Evolutionary conservation across 2,797 vertebrate genomes (phyloP), one percentile per base, ranked within the genome.

Genomic region (Merluccius polli): DNA sequence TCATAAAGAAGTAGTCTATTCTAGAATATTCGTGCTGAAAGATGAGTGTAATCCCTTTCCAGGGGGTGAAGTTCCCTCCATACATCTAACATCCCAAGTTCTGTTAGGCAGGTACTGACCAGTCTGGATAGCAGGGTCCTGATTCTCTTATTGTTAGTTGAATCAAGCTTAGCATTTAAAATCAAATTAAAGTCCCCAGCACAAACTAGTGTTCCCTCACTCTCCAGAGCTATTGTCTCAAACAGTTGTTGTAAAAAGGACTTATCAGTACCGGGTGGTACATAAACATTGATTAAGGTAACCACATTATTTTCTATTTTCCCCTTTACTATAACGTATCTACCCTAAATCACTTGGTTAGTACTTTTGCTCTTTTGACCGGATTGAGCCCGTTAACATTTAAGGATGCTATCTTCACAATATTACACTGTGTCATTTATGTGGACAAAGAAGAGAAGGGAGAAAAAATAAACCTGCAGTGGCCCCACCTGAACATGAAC

Each of bases 281-380:
- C 65, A 78, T 73, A 78, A 29, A 78, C 76, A 78, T 73, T 73
- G 33, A 70, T 30, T 18, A 74, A 71, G 5, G 70, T 71, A 6
- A 70, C n/a, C 16, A 33, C 1, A 70, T 15, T 35, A 70, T 70
- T 33, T 8, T 33, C 31, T 13, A 35, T 70, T n/a, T n/a, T 70
- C 6, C 69, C 30, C 32, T 70, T 32, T 15, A 35, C n/a, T 3
- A 71, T 21, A 16, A 71, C 33, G 29, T 69, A 69, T 15, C n/a
- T 48, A 5, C 38, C 72, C 30, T 65, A 65, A 16, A 65, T 65
- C 24, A 65, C n/a, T 8, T 65, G 16, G 18, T 9, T 65, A 48
- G 10, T 21, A 65, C 59, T 27, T 65, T 65, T 21, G 13, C 18
- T 24, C 21, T 24, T 65, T 65, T 65, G 3, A 65, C 18, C 8